A percentile compares a stretch with the other conserved stretches of the same genome.
Evolutionary conservation across 2,113 vertebrate species (phyloP).

Genomic region (Pristiophorus japonicus): DNA sequence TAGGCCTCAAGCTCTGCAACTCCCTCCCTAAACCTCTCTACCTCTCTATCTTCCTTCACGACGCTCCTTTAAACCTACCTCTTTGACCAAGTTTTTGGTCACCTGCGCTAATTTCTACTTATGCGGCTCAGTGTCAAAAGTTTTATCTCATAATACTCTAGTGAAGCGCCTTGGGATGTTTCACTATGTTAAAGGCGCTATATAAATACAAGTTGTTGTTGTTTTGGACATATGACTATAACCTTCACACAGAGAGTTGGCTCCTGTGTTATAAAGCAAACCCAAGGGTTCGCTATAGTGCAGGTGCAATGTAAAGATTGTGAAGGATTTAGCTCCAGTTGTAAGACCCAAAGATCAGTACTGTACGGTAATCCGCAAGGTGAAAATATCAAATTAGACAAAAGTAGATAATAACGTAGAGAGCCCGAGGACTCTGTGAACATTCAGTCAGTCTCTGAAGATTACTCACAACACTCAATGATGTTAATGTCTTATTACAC

Average conservation of each 20-base stretch:
- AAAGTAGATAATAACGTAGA: background rate
- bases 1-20: too few relatives aligned
- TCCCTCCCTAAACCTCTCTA: too few relatives aligned
- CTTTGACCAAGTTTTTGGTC: too few relatives aligned
- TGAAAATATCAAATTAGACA: background rate
- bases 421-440: background rate
- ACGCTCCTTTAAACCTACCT: too few relatives aligned
- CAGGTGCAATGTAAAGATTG: background rate
- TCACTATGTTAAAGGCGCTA: too few relatives aligned
- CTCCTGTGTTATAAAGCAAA: background rate
- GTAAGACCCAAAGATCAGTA: background rate
- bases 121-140: too few relatives aligned
- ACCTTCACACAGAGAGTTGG: background rate
- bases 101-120: too few relatives aligned
- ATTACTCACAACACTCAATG: background rate
- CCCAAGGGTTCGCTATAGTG: background rate
- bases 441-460: background rate
- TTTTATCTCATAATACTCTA: too few relatives aligned
- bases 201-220: too few relatives aligned
- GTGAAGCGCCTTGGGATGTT: too few relatives aligned
- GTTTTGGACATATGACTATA: background rate
- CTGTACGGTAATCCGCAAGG: background rate
- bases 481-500: background rate
- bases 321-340: background rate
- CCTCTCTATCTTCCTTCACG: too few relatives aligned